Percentiles rank a stretch among this genome's conserved stretches.
Conservation (phyloP, 2,113 vertebrate species). For the Arenaria interpres region DNA sequence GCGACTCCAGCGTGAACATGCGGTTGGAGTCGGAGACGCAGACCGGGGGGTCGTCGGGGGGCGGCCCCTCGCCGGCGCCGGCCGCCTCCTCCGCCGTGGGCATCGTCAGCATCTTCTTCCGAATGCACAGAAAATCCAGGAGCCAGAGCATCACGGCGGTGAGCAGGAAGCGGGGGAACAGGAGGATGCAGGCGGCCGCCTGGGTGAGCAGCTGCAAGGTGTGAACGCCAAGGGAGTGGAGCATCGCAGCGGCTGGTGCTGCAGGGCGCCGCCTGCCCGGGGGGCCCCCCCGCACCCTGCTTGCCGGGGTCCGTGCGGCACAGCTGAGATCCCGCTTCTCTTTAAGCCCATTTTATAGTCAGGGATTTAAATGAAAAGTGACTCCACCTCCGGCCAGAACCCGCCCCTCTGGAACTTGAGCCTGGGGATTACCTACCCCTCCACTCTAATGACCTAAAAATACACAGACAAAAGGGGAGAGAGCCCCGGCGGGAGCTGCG, state of each 20-base stretch:
- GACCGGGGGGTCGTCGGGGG: slow-evolving; percentile 91
- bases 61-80: slow-evolving; percentile 41
- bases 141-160: slow-evolving; percentile 95
- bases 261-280: slow-evolving; percentile 39
- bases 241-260: slow-evolving; percentile 77
- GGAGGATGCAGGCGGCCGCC: slow-evolving; percentile 88
- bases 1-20: slow-evolving; percentile 94
- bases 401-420: slow-evolving; percentile 94
- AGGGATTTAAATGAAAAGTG: slow-evolving; percentile 88
- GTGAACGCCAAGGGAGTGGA: slow-evolving; percentile 86
- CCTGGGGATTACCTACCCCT: slow-evolving; percentile 89
- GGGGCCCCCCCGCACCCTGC: slow-evolving; percentile 46
- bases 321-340: slow-evolving; percentile 79
- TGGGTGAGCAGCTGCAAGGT: slow-evolving; percentile 87
- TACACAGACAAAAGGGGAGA: slow-evolving; percentile 68
- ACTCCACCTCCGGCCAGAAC: slow-evolving; percentile 89
- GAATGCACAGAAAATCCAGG: slow-evolving; percentile 94
- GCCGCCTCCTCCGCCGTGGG: slow-evolving; percentile 74
- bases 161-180: slow-evolving; percentile 94
- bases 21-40: slow-evolving; percentile 95
- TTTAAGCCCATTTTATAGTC: slow-evolving; percentile 91
- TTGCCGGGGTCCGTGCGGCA: slow-evolving; percentile 71
- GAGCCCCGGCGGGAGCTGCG: slow-evolving; percentile 40
- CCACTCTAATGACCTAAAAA: slow-evolving; percentile 75
- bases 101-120: slow-evolving; percentile 87